These are phyloP conservation scores for Lepisosteus osseus DNA, from an alignment of 2,113 vertebrate species.

Conservation along the genomic window DNA sequence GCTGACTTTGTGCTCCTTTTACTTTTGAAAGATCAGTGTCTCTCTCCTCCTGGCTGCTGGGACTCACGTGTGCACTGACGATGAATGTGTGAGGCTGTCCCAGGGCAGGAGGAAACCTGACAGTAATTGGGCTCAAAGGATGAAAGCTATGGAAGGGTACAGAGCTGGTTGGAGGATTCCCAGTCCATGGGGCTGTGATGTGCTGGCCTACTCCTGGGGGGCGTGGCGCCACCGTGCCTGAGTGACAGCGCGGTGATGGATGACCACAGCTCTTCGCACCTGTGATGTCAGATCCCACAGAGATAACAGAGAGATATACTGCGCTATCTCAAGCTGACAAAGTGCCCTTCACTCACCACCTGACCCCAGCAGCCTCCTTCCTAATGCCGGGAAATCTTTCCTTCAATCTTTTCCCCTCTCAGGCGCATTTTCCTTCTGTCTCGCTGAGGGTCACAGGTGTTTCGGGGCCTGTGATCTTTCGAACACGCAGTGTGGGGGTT, in stretches of 20 bases:
- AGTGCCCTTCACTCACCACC: not conserved
- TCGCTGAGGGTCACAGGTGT: slow-evolving; percentile 13
- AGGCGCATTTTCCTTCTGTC: slow-evolving; percentile 13
- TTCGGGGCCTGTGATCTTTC: slow-evolving; percentile 17
- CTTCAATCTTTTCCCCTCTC: slow-evolving; percentile 6
- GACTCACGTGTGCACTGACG: no score
- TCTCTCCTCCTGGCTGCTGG: no score
- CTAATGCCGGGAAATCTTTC: slow-evolving; percentile 3
- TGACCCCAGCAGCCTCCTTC: not conserved
- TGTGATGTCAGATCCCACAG: slow-evolving; percentile 59
- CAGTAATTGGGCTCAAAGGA: slow-evolving; percentile 28
- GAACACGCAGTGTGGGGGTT: not conserved
- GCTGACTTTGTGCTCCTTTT: no score
- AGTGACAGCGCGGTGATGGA: slow-evolving; percentile 49
- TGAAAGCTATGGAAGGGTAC: slow-evolving; percentile 22
- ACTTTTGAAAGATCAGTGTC: no score
- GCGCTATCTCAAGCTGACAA: slow-evolving; percentile 8
- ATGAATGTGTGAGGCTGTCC: no score
- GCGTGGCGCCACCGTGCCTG: slow-evolving; percentile 32
- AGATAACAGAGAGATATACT: slow-evolving; percentile 47
- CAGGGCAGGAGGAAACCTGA: not conserved
- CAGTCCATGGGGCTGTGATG: slow-evolving; percentile 2
- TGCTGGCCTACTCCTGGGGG: not conserved
- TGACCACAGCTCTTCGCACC: slow-evolving; percentile 54
- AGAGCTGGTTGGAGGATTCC: slow-evolving; percentile 12